Conservation (phyloP, 2,797 vertebrate genomes). For the Pampus argenteus region DNA sequence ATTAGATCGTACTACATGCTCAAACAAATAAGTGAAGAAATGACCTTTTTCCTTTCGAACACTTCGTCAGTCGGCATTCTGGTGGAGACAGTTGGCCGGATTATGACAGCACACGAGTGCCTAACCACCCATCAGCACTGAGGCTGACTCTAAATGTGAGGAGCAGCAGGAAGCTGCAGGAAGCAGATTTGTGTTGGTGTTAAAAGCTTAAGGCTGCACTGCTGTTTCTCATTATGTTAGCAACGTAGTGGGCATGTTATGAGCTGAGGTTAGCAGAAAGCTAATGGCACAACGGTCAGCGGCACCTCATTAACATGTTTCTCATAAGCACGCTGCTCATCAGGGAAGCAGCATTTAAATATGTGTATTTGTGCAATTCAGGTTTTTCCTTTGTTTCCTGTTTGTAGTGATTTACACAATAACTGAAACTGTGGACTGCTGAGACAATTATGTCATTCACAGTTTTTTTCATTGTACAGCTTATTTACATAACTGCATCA, state of each 20-base stretch:
- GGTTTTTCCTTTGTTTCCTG: conserved; percentile 46
- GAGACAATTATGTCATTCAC: conserved; percentile 48
- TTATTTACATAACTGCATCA: conserved; percentile 39
- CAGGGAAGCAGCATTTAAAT: conserved; percentile 36
- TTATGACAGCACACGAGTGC: conserved; percentile 5
- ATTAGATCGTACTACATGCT: neutral
- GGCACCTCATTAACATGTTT: conserved; percentile 52
- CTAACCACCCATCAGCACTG: conserved; percentile 20
- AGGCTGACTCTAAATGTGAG: conserved; percentile 46
- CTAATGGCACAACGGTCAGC: conserved; percentile 50
- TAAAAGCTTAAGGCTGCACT: conserved; percentile 60
- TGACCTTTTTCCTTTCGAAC: conserved; percentile 29
- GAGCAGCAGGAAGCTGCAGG: conserved; percentile 67
- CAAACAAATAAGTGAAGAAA: conserved; percentile 2
- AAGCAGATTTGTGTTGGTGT: conserved; percentile 63
- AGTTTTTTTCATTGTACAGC: conserved; percentile 25
- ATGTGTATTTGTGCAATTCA: conserved; percentile 52
- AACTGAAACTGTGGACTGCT: conserved; percentile 40
- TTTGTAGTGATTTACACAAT: conserved; percentile 58
- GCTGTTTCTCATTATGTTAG: conserved; percentile 67
- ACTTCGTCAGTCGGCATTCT: conserved; percentile 32
- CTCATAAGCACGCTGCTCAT: conserved; percentile 34
- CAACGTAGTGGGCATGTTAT: conserved; percentile 30
- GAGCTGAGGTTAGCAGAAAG: conserved; percentile 71
- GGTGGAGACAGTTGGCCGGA: conserved; percentile 15